phyloP scores from a whole-genome alignment of 1,140 invertebrate species.

The Nasonia longicornis region DNA sequence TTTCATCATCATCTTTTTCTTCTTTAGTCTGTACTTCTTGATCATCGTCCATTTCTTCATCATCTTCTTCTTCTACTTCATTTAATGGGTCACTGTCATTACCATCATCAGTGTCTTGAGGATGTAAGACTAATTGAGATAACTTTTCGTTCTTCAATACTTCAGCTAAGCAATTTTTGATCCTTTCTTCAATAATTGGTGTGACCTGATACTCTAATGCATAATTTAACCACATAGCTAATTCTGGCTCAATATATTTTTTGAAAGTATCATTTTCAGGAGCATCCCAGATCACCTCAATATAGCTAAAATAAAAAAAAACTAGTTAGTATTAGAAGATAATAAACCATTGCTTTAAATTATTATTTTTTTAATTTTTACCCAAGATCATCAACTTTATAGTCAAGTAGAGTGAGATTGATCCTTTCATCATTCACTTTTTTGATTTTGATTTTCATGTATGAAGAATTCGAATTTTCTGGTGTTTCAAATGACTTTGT shows the following conservation, averaged over 20 bases:
- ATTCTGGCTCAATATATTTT: conserved; percentile 38
- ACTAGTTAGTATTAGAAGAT: background rate
- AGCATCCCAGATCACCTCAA: conserved; percentile 38
- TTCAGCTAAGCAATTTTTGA: conserved; percentile 25
- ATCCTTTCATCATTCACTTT: conserved; percentile 26
- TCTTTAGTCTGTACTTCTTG: background rate
- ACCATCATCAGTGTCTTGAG: conserved; percentile 21
- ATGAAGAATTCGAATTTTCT: conserved; percentile 46
- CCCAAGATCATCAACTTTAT: conserved; percentile 37
- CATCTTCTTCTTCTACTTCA: conserved; percentile 18
- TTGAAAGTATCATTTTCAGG: conserved; percentile 18
- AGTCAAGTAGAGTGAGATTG: conserved; percentile 24
- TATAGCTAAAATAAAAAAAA: conserved; percentile 24
- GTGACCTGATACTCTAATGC: conserved; percentile 27
- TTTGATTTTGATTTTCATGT: conserved; percentile 36
- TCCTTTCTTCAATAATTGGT: conserved; percentile 38
- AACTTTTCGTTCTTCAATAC: conserved; percentile 38
- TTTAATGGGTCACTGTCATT: conserved; percentile 40
- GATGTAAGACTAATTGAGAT: background rate
- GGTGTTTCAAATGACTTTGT: conserved; percentile 37
- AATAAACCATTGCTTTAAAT: background rate
- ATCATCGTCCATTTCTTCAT: background rate
- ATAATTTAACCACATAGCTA: conserved; percentile 42
- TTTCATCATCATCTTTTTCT: conserved; percentile 29
- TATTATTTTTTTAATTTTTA: background rate